Percentiles rank a stretch among this genome's conserved stretches.
Conservation (phyloP, 2,797 vertebrate genomes). For the Harpagifer antarcticus region DNA sequence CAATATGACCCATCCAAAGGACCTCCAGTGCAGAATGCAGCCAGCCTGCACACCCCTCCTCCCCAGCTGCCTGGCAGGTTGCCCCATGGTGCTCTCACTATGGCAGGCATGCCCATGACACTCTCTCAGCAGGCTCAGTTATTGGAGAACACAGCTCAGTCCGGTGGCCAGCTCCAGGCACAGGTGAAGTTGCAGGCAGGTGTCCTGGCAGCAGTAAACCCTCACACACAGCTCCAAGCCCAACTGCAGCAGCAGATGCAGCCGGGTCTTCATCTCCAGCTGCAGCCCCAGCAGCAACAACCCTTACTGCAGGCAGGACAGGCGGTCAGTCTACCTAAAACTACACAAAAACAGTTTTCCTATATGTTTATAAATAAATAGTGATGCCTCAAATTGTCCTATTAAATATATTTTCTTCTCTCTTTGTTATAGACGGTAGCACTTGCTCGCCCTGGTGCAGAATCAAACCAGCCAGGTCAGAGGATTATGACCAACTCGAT, state of each 20-base stretch:
- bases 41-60: constrained; percentile 91
- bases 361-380: constrained; percentile 8
- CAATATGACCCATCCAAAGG: constrained; percentile 94
- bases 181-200: constrained; percentile 88
- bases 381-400: background rate
- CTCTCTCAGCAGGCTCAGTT: constrained; percentile 89
- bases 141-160: constrained; percentile 82
- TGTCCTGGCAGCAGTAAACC: constrained; percentile 78
- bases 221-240: constrained; percentile 84
- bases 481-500: constrained; percentile 85
- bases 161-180: constrained; percentile 78
- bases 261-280: constrained; percentile 86
- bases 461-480: constrained; percentile 85
- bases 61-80: constrained; percentile 90
- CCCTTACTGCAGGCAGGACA: constrained; percentile 84
- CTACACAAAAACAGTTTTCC: background rate
- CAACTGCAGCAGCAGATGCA: constrained; percentile 90
- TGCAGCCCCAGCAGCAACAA: constrained; percentile 85
- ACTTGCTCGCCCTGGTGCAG: constrained; percentile 85
- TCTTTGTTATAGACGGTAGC: constrained; percentile 84
- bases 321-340: constrained; percentile 77
- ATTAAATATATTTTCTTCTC: background rate
- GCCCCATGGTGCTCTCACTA: constrained; percentile 82
- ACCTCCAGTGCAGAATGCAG: constrained; percentile 93
- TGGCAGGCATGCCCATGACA: constrained; percentile 86